Conservation (phyloP, 2,797 vertebrate species). For the Channa striata region DNA sequence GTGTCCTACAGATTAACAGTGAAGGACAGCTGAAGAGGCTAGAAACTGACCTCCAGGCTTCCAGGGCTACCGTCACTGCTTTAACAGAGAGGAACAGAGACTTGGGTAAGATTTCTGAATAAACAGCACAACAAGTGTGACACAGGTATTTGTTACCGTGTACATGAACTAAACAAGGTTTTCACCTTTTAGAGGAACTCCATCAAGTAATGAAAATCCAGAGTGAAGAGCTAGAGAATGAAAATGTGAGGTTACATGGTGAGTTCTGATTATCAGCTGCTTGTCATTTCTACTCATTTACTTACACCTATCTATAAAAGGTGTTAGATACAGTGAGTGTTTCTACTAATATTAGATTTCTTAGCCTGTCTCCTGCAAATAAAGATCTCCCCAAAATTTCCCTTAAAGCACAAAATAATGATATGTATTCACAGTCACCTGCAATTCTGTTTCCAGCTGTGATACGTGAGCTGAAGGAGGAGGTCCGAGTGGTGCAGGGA, state of each 20-base stretch:
- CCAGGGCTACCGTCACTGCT: constrained; percentile 63
- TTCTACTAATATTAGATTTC: not conserved
- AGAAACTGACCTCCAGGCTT: constrained; percentile 79
- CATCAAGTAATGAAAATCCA: constrained; percentile 78
- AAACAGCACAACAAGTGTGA: not conserved
- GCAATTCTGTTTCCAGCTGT: constrained; percentile 66
- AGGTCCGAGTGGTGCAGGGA: constrained; percentile 77
- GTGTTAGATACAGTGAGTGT: not conserved
- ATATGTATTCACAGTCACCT: not conserved
- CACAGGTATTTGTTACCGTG: not conserved
- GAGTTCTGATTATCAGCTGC: constrained; percentile 33
- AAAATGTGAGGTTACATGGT: constrained; percentile 81
- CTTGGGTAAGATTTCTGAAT: constrained; percentile 75
- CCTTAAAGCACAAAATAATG: not conserved
- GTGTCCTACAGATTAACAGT: constrained; percentile 79
- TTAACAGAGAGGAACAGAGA: constrained; percentile 82
- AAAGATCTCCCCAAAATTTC: not conserved
- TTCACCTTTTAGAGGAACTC: constrained; percentile 75
- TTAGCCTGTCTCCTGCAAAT: not conserved
- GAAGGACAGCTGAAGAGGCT: constrained; percentile 80
- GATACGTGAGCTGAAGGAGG: constrained; percentile 80
- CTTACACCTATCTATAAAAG: not conserved
- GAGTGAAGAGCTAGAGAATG: constrained; percentile 78
- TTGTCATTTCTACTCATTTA: not conserved
- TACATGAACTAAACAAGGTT: not conserved